A percentile compares a stretch with the other conserved stretches of the same genome.
phyloP scores from a whole-genome alignment of 2,888 invertebrate species.

The Pseudococcus viburni region DNA sequence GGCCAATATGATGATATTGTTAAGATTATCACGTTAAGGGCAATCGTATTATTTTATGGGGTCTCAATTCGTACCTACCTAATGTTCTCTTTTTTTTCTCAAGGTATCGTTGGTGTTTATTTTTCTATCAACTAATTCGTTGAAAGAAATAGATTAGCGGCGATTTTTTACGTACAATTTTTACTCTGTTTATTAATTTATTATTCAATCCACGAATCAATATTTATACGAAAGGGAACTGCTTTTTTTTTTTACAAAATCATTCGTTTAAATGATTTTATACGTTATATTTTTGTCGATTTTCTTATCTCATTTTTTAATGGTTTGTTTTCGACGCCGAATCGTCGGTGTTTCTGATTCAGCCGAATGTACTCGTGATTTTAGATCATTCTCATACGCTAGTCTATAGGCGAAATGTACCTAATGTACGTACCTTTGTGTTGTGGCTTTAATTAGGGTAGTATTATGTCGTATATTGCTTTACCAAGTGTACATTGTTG shows the following conservation, averaged over 20 bases:
- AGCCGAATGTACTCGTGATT: background rate
- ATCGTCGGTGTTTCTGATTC: background rate
- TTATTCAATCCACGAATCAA: background rate
- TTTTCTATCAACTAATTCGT: background rate
- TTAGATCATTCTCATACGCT: background rate
- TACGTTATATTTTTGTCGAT: background rate
- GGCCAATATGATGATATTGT: conserved; percentile 1
- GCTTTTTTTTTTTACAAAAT: background rate
- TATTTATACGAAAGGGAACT: background rate
- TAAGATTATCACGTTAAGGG: conserved; percentile 3
- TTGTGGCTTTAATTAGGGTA: conserved; percentile 28
- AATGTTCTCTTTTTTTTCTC: background rate
- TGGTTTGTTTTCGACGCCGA: background rate
- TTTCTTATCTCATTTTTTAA: background rate
- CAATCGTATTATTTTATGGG: background rate
- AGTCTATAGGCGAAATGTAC: background rate
- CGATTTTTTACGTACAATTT: background rate
- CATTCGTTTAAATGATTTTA: background rate
- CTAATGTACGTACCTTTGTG: background rate
- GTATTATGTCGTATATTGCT: conserved; percentile 17
- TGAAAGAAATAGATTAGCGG: background rate
- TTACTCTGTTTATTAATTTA: background rate
- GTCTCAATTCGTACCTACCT: conserved; percentile 2
- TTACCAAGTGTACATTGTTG: background rate
- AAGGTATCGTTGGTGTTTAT: background rate